Percentiles rank a stretch among this genome's conserved stretches.
Evolutionary conservation across 2,113 vertebrate species (phyloP).

Genomic region (Alligator sinensis): DNA sequence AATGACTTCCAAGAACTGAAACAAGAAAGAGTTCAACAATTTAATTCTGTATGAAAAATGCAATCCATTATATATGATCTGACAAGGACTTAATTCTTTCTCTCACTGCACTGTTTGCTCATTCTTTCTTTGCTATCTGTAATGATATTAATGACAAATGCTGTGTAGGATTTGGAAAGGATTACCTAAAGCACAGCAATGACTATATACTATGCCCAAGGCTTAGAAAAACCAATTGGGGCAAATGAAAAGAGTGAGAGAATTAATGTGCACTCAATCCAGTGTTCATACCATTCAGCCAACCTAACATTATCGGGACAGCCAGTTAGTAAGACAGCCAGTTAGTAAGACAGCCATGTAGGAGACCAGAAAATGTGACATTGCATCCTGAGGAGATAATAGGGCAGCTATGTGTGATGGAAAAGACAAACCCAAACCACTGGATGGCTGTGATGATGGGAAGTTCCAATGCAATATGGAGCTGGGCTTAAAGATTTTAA

Average conservation of each 20-base stretch:
- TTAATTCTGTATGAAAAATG: constrained; percentile 34
- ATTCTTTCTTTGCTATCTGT: constrained; percentile 10
- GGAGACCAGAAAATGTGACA: too few relatives aligned
- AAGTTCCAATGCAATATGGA: not conserved
- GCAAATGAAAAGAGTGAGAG: not conserved
- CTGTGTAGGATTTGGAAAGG: constrained; percentile 11
- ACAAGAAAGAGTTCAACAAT: constrained; percentile 13
- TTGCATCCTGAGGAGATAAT: too few relatives aligned
- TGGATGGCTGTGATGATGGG: not conserved
- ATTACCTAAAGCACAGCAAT: not conserved
- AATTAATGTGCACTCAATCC: not conserved
- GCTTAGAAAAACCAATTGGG: not conserved
- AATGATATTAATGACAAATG: not conserved
- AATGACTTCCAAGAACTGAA: constrained; percentile 44
- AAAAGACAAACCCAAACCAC: not conserved
- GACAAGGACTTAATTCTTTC: constrained; percentile 37
- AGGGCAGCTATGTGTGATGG: not conserved
- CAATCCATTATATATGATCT: constrained; percentile 44
- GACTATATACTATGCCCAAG: not conserved
- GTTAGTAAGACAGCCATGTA: not conserved
- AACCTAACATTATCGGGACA: not conserved
- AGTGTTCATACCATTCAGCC: not conserved
- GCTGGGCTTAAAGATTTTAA: not conserved
- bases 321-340: not conserved
- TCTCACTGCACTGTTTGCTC: not conserved